These are phyloP conservation scores for Eulacestoma nigropectus DNA, from an alignment of 2,113 vertebrate genomes.

Conservation along the genomic window DNA sequence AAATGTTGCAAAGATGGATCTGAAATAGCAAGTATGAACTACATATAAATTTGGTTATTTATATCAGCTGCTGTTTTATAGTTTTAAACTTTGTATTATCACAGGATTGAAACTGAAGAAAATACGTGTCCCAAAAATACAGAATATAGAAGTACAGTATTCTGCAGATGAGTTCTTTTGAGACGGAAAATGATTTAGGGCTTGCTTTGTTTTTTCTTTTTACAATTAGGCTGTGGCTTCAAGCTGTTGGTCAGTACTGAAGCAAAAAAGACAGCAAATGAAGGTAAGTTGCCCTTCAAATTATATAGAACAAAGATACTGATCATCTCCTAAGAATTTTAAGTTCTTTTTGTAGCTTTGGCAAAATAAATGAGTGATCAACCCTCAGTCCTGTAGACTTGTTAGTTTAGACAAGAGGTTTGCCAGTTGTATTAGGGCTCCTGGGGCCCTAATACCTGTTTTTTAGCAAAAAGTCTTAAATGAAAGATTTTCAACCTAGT, in stretches of 20 bases:
- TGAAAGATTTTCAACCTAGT: neutral
- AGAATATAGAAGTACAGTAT: neutral
- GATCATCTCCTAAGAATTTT: neutral
- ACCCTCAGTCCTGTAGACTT: neutral
- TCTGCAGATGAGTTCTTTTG: neutral
- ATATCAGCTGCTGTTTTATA: neutral
- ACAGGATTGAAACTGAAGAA: neutral
- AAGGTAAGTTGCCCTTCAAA: conserved; percentile 74
- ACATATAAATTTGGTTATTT: neutral
- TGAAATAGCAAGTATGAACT: neutral
- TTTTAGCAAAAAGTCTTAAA: neutral
- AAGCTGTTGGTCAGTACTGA: conserved; percentile 96
- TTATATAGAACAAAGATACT: neutral
- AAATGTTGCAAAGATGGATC: neutral
- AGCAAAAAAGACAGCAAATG: conserved; percentile 92
- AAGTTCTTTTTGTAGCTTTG: neutral
- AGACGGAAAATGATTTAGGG: neutral
- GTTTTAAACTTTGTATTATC: neutral
- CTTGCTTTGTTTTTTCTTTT: neutral
- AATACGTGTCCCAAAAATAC: neutral
- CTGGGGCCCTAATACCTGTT: neutral
- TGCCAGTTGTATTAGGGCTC: neutral
- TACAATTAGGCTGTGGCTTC: conserved; percentile 88
- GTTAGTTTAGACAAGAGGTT: neutral
- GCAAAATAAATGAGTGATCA: neutral